These are phyloP conservation scores for Arbacia lixula DNA, from an alignment of 53 echinoderm and acorn worm species.

Conservation along the genomic window DNA sequence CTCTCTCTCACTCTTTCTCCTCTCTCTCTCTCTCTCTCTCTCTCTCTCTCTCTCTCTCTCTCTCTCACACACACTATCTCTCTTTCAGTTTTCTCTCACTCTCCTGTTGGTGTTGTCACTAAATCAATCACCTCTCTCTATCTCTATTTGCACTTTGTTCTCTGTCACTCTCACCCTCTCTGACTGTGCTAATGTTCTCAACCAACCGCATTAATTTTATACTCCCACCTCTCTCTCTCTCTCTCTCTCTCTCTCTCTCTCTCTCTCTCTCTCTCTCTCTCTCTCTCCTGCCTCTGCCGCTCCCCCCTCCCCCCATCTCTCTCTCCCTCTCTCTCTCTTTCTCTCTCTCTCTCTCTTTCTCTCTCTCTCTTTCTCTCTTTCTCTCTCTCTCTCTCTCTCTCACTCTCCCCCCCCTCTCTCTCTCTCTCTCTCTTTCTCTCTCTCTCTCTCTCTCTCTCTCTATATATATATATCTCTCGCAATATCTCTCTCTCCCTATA, in stretches of 20 bases:
- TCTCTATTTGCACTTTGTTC: neutral
- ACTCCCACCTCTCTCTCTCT: neutral
- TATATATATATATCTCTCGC: neutral
- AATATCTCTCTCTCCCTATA: neutral
- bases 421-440: neutral
- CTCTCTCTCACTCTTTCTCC: neutral
- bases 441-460: neutral
- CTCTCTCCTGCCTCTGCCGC: neutral
- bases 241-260: neutral
- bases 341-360: neutral
- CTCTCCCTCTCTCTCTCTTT: neutral
- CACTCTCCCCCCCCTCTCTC: neutral
- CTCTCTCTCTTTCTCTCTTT: neutral
- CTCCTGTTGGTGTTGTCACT: neutral
- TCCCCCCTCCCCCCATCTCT: neutral
- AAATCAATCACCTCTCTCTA: neutral
- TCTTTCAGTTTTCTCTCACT: neutral
- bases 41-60: slow-evolving; percentile 18
- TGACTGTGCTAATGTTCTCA: neutral
- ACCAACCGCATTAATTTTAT: neutral
- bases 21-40: neutral
- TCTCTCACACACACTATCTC: neutral
- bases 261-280: neutral
- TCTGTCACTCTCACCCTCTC: neutral
- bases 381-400: neutral